Conservation (phyloP, 2,113 vertebrate species). For the Eidolon helvum region DNA sequence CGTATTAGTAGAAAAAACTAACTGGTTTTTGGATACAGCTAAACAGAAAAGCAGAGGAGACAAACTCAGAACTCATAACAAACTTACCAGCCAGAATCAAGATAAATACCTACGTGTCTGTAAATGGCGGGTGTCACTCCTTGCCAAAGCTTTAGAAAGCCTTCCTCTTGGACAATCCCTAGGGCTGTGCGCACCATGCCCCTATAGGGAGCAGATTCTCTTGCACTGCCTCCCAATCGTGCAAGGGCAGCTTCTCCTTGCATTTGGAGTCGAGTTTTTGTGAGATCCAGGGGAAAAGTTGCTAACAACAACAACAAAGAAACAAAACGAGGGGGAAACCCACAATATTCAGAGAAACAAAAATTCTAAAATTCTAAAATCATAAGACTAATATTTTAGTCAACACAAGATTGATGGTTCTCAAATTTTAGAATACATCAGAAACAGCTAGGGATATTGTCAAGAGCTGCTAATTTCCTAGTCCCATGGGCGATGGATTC, state of each 20-base stretch:
- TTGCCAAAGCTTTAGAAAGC: conserved; percentile 88
- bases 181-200: conserved; percentile 87
- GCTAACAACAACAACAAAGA: conserved; percentile 75
- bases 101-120: conserved; percentile 89
- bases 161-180: conserved; percentile 88
- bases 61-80: conserved; percentile 35
- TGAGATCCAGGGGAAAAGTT: conserved; percentile 91
- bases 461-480: background rate
- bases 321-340: background rate
- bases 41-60: background rate
- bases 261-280: conserved; percentile 91
- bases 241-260: conserved; percentile 86
- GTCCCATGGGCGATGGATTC: background rate
- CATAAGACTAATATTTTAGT: background rate
- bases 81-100: conserved; percentile 69
- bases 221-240: background rate
- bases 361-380: conserved; percentile 12
- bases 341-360: background rate
- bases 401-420: background rate
- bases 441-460: background rate
- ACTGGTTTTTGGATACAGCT: background rate
- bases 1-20: background rate
- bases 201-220: conserved; percentile 68
- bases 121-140: conserved; percentile 89
- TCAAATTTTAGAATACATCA: background rate